Evolutionary conservation across 2,113 vertebrate genomes (phyloP), one percentile per base, ranked within the genome.

Genomic region (Saguinus midas): DNA sequence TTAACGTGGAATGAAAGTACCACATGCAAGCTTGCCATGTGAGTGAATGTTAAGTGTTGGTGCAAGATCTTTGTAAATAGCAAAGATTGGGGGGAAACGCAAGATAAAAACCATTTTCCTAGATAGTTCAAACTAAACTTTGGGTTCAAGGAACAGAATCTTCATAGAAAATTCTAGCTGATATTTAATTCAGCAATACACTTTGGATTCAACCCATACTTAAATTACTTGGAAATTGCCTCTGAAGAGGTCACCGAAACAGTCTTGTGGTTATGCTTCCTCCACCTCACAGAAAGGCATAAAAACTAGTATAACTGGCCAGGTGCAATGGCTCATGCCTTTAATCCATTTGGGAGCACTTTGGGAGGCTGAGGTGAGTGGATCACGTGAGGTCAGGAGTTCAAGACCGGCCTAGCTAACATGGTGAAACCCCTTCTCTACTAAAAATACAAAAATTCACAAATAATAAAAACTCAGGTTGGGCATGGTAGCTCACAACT

Each of bases 191-290:
- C 45, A 18, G 90, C 57, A 45, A 45, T 29, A 32, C 23, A 16
- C 23, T 90, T 89, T 79, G 43, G 45, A 75, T 84, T 90, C 73
- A 89, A 57, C 45, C 25, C 52, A 10, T 37, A 76, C 13, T 93
- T 97, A 80, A 80, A 94, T 84, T 94, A 83, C 87, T 92, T 95
- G 85, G 70, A 93, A 90, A 83, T 5, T n/a, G 73, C 68, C 73
- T 91, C 87, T 83, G 50, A 93, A 90, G 66, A 45, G 68, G 55
- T 95, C 52, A 95, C 79, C 35, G 84, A 83, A 94, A 76, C 37
- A 83, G 83, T 52, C 68, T 70, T 97, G 66, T 81, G 96, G 95
- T 89, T 92, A 14, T 11, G 23, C 8, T 25, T 92, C 32, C 57
- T 87, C 83, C 9, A 9, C 12, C n/a, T 91, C 78, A 9, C 0